Base-by-base conservation (phyloP, 2,797 vertebrate species). In the Danio tinwini region DNA sequence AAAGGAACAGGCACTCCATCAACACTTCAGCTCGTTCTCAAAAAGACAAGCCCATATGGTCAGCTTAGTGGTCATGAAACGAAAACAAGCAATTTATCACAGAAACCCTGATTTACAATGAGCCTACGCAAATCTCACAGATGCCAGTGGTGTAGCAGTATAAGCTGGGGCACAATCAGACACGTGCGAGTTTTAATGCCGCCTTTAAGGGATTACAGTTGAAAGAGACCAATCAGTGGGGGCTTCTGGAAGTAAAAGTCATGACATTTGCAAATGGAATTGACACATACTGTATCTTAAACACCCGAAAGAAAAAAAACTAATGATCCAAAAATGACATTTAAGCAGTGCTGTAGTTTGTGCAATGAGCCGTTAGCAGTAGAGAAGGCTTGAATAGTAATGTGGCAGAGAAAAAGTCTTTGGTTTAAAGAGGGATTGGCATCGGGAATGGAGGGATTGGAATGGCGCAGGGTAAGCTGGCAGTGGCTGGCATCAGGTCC, bases 401-500 rank as follows among this genome's bases (percentile, higher is more conserved):
- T 77, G 76, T 50, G 49, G 61, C 21, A 74, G 55, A 44, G 53
- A 45, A 49, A 70, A 56, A n/a, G 39, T 12, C 52, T 69, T 82
- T 64, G 72, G 71, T 65, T 58, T 72, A 65, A 47, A 69, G 45
- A 45, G 44, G 39, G 69, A 76, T 72, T 78, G 69, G 55, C 58
- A 58, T 47, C 52, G 37, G 58, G 76, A 47, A 76, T 56, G 16
- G 37, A 81, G 53, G 62, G 58, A 29, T 68, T 55, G 11, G 70
- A 64, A 78, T 71, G 40, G 47, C 63, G 42, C 74, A 65, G 37
- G 40, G 69, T 64, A 75, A 81, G 74, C 64, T 75, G 70, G 58
- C 37, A 64, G 61, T 42, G 47, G 21, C 47, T 74, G 82, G 85
- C 75, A 65, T 69, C 17, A 49, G 71, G 78, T 81, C 78, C 78